phyloP scores from a whole-genome alignment of 2,888 invertebrate genomes.

The Ryuthela nishihirai region DNA sequence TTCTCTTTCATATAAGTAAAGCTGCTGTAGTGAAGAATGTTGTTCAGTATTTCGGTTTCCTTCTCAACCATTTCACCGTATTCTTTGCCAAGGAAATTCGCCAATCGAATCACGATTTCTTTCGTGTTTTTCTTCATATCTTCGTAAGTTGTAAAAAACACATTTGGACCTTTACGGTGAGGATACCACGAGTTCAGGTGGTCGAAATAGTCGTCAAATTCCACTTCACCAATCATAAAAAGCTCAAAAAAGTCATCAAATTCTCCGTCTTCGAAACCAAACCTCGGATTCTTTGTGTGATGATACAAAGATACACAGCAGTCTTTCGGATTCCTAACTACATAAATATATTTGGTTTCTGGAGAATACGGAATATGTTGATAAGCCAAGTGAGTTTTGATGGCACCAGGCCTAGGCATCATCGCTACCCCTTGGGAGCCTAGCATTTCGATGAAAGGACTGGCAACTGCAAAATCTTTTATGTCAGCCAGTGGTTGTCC shows the following conservation, averaged over 20 bases:
- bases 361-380: conserved; percentile 24
- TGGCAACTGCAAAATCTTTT: background rate
- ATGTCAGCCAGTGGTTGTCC: conserved; percentile 18
- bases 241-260: conserved; percentile 50
- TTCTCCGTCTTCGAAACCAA: conserved; percentile 26
- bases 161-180: conserved; percentile 45
- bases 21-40: conserved; percentile 16
- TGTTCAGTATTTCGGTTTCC: conserved; percentile 13
- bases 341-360: conserved; percentile 47
- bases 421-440: conserved; percentile 19
- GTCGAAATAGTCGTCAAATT: conserved; percentile 40
- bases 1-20: conserved; percentile 35
- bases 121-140: conserved; percentile 48
- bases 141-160: conserved; percentile 51
- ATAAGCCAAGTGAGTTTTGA: conserved; percentile 46
- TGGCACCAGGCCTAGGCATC: conserved; percentile 31
- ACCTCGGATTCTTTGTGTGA: conserved; percentile 2
- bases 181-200: conserved; percentile 37
- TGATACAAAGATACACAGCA: conserved; percentile 52
- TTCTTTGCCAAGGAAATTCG: conserved; percentile 39
- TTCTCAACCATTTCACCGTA: conserved; percentile 16
- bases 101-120: conserved; percentile 38
- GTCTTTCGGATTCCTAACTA: conserved; percentile 54
- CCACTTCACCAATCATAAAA: conserved; percentile 49
- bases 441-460: conserved; percentile 32